phyloP scores from a whole-genome alignment of 2,888 invertebrate species.

The Ophion slaviceki region DNA sequence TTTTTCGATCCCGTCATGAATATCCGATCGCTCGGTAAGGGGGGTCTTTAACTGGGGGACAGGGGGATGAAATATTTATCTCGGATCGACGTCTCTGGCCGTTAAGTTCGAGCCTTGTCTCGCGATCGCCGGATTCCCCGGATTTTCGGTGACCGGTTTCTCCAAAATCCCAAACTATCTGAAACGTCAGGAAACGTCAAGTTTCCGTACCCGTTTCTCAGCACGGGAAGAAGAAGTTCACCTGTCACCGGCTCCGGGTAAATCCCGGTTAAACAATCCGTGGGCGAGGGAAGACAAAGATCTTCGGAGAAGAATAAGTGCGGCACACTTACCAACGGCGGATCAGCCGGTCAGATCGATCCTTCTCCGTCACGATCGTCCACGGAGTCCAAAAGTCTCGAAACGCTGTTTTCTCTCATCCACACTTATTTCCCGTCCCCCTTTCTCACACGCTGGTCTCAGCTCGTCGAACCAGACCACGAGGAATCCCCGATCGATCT shows the following conservation, averaged over 20 bases:
- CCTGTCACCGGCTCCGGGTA: conserved; percentile 27
- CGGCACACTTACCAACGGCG: conserved; percentile 73
- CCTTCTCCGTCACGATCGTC: conserved; percentile 60
- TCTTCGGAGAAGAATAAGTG: conserved; percentile 3
- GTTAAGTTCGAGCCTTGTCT: conserved; percentile 40
- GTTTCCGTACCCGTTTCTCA: not conserved
- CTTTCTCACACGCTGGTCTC: not conserved
- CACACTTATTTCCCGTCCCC: conserved; percentile 1
- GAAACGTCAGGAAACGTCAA: conserved; percentile 1
- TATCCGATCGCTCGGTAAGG: conserved; percentile 15
- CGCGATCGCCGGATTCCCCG: not conserved
- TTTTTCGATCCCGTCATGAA: conserved; percentile 37
- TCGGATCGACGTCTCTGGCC: conserved; percentile 48
- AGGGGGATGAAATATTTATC: conserved; percentile 39
- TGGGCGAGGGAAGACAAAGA: conserved; percentile 9
- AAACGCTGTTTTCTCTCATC: conserved; percentile 16
- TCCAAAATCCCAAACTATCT: not conserved
- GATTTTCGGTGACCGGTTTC: conserved; percentile 44
- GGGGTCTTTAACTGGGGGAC: not conserved
- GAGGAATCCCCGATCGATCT: not conserved
- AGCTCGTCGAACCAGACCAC: not conserved
- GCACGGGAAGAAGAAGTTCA: conserved; percentile 20
- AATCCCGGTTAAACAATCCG: conserved; percentile 33
- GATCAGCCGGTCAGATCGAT: conserved; percentile 69
- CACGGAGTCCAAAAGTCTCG: conserved; percentile 22